These are phyloP conservation scores for Pandion haliaetus DNA, from an alignment of 2,113 vertebrate genomes.

Conservation along the genomic window DNA sequence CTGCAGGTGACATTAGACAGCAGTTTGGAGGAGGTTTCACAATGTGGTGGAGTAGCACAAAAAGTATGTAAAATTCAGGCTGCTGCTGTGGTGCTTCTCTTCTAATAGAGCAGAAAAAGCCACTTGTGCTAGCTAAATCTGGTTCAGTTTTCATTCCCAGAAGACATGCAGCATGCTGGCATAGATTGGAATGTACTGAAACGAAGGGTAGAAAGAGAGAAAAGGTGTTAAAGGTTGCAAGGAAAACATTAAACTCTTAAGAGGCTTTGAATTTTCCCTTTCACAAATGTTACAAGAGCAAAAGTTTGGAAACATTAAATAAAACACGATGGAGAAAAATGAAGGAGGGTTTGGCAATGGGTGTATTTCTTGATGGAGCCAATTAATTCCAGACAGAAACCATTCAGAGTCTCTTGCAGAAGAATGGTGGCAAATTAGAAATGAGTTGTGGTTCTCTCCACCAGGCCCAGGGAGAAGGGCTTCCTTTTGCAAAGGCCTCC, in stretches of 20 bases:
- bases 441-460: neutral
- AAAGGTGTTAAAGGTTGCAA: neutral
- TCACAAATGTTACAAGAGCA: neutral
- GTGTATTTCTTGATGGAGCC: neutral
- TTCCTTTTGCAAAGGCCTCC: neutral
- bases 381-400: neutral
- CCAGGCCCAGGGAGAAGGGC: neutral
- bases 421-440: neutral
- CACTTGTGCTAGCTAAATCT: neutral
- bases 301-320: slow-evolving; percentile 6
- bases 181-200: neutral
- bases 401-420: neutral
- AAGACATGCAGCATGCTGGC: neutral
- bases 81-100: neutral
- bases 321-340: neutral
- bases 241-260: neutral
- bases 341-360: neutral
- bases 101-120: neutral
- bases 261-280: neutral
- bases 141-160: neutral
- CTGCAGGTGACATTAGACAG: neutral
- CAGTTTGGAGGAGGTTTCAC: neutral
- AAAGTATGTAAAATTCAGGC: neutral
- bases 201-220: neutral
- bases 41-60: neutral